Evolutionary conservation across 2,113 vertebrate genomes (phyloP).

Genomic region (Sardina pilchardus): DNA sequence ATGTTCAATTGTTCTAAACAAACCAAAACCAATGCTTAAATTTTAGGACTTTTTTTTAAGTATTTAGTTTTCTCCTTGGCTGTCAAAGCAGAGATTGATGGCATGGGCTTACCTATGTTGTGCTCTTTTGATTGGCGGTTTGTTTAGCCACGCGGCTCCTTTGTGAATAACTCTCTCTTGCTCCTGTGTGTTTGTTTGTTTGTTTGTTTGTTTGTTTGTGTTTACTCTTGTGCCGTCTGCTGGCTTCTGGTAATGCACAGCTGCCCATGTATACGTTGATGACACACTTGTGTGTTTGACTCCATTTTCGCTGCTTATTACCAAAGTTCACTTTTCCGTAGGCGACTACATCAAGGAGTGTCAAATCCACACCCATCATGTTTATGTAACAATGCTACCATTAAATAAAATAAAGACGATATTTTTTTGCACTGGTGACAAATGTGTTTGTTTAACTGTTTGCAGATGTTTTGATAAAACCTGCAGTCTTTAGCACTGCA

Average conservation of each 20-base stretch:
- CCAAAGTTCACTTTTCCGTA: slow-evolving; percentile 55
- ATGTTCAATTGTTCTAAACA: too few species aligned
- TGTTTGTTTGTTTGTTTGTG: slow-evolving; percentile 22
- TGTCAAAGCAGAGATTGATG: too few species aligned
- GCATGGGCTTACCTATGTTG: too few species aligned
- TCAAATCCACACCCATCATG: slow-evolving; percentile 37
- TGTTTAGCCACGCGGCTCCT: too few species aligned
- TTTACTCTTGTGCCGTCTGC: slow-evolving; percentile 34
- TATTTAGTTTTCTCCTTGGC: too few species aligned
- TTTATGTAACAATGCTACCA: slow-evolving; percentile 53
- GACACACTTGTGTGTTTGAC: slow-evolving; percentile 27
- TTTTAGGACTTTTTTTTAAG: too few species aligned
- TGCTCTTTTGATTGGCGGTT: too few species aligned
- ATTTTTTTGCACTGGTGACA: slow-evolving; percentile 57
- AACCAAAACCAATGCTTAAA: too few species aligned
- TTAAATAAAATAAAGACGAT: slow-evolving; percentile 60
- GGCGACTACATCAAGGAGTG: slow-evolving; percentile 32
- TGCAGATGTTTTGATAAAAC: neutral
- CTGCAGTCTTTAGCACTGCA: too few species aligned
- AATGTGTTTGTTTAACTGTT: neutral
- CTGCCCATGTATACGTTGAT: neutral
- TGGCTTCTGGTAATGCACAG: slow-evolving; percentile 31
- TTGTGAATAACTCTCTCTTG: slow-evolving; percentile 36
- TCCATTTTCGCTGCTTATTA: slow-evolving; percentile 47
- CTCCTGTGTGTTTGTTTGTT: slow-evolving; percentile 46